phyloP scores from a whole-genome alignment of 1,140 invertebrate species.

The Akabosia matsudoensis region DNA sequence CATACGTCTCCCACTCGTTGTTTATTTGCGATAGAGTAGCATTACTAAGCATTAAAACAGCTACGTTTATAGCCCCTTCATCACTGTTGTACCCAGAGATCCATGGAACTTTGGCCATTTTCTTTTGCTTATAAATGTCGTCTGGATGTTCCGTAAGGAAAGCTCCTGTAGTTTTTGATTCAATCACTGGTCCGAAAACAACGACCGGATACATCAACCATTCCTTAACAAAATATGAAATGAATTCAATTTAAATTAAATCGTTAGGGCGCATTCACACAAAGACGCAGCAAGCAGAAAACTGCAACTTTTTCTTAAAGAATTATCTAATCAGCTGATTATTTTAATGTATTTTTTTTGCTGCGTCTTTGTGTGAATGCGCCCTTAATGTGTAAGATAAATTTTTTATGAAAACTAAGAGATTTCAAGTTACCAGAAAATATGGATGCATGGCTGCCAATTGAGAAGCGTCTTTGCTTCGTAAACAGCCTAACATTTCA shows the following conservation, averaged over 20 bases:
- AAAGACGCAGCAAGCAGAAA: no score
- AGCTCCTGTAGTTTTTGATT: slow-evolving; percentile 9
- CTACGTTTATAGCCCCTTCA: slow-evolving; percentile 43
- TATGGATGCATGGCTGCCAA: slow-evolving; percentile 30
- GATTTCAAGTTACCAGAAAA: slow-evolving; percentile 30
- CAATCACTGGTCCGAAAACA: slow-evolving; percentile 34
- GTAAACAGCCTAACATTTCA: slow-evolving; percentile 37
- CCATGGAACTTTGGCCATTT: slow-evolving; percentile 27
- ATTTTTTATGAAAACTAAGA: background rate
- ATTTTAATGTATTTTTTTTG: no score
- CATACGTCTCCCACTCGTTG: slow-evolving; percentile 41
- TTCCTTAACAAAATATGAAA: slow-evolving; percentile 24
- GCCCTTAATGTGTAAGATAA: background rate
- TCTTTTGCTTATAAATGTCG: slow-evolving; percentile 8
- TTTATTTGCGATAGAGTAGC: slow-evolving; percentile 26
- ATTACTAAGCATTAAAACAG: slow-evolving; percentile 26
- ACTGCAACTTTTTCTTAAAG: no score
- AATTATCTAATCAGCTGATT: no score
- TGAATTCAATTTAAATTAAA: background rate
- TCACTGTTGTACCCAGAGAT: slow-evolving; percentile 25
- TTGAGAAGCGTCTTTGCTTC: slow-evolving; percentile 15
- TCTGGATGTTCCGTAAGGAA: slow-evolving; percentile 24
- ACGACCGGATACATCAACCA: slow-evolving; percentile 33
- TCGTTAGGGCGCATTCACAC: no score
- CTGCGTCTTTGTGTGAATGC: no score